Evolutionary conservation across 2,797 vertebrate species (phyloP).

Genomic region (Sebastes matsubarae): DNA sequence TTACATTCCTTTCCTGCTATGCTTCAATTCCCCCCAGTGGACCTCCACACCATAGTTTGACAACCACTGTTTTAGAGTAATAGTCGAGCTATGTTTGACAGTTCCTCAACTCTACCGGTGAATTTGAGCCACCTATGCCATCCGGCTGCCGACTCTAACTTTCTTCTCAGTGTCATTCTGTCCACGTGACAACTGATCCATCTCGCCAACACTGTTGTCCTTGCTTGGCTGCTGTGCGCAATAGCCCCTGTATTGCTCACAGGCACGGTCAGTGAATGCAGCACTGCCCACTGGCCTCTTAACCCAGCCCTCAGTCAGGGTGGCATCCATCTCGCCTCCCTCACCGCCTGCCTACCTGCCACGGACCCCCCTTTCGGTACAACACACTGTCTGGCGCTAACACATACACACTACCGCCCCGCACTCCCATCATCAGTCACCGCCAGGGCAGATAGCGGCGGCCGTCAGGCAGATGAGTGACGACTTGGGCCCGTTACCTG

Average conservation of each 20-base stretch:
- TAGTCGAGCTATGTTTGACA: neutral
- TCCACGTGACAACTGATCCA: constrained; percentile 54
- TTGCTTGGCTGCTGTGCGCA: constrained; percentile 20
- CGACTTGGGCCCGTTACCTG: constrained; percentile 73
- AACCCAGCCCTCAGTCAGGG: constrained; percentile 53
- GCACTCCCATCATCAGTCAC: constrained; percentile 78
- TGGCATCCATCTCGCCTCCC: constrained; percentile 71
- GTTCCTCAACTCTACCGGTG: neutral
- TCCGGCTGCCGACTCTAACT: neutral
- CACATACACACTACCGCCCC: constrained; percentile 48
- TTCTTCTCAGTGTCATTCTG: constrained; percentile 25
- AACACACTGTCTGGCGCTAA: constrained; percentile 46
- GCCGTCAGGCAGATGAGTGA: constrained; percentile 79
- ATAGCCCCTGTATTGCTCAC: constrained; percentile 44
- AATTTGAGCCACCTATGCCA: neutral
- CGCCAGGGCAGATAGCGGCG: constrained; percentile 72
- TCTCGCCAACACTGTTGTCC: constrained; percentile 48
- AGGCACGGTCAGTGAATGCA: constrained; percentile 46
- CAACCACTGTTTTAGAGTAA: neutral
- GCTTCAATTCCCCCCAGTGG: neutral
- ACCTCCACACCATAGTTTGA: neutral
- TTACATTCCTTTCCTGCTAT: neutral
- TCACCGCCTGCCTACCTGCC: constrained; percentile 43
- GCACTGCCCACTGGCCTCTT: constrained; percentile 47
- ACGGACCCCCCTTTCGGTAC: constrained; percentile 46